Percentiles rank a stretch among this genome's conserved stretches.
Conservation (phyloP, 2,888 invertebrate genomes). For the Agrotis exclamationis region DNA sequence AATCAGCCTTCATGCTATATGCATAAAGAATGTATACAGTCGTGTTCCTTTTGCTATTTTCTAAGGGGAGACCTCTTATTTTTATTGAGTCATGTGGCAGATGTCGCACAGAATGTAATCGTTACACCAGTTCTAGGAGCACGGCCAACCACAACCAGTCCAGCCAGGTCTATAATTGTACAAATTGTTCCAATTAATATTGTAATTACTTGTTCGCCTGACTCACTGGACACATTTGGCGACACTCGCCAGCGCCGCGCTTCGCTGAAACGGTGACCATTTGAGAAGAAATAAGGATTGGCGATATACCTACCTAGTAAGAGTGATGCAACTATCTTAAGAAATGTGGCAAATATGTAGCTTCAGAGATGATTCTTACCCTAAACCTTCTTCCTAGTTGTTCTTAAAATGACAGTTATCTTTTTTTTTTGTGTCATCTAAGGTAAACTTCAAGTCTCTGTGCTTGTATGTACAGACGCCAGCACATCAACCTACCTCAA, state of each 20-base stretch:
- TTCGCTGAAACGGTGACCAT: neutral
- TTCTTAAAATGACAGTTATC: neutral
- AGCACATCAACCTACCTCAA: too few relatives aligned
- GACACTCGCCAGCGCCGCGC: neutral
- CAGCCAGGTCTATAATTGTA: conserved; percentile 16
- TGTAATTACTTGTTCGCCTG: conserved; percentile 11
- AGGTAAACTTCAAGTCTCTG: neutral
- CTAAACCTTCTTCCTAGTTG: neutral
- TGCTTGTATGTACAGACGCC: too few relatives aligned
- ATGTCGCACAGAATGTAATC: neutral
- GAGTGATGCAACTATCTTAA: neutral
- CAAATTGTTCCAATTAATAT: conserved; percentile 35
- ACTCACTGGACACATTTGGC: conserved; percentile 7
- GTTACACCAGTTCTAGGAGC: neutral
- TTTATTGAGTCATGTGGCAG: neutral
- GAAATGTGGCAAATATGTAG: too few relatives aligned
- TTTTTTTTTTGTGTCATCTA: neutral
- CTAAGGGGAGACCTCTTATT: neutral
- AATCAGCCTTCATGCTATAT: neutral
- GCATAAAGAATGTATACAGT: neutral
- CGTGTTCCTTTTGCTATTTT: neutral
- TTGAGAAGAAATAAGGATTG: neutral
- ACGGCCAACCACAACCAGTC: neutral
- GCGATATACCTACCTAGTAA: neutral
- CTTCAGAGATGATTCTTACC: too few relatives aligned